Evolutionary conservation across 1,140 invertebrate species (phyloP).

Genomic region (Orchestia grillus): DNA sequence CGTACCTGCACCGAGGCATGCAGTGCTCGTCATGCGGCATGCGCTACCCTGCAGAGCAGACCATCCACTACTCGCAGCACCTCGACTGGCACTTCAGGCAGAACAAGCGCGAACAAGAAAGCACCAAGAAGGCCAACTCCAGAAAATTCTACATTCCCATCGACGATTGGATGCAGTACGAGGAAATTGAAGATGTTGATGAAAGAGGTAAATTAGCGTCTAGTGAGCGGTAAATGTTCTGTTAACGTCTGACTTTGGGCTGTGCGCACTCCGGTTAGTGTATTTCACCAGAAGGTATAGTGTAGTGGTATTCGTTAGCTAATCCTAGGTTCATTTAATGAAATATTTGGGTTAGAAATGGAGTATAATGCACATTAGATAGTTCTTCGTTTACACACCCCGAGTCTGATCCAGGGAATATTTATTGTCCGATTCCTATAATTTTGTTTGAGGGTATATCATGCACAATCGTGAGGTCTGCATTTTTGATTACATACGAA

Average conservation of each 20-base stretch:
- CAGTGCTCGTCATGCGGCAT: constrained; percentile 95
- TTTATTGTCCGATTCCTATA: too few relatives aligned
- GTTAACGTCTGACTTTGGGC: not conserved
- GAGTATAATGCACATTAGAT: too few relatives aligned
- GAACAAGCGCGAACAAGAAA: constrained; percentile 89
- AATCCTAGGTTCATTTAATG: not conserved
- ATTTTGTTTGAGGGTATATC: too few relatives aligned
- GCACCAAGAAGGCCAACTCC: constrained; percentile 84
- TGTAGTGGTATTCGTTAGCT: not conserved
- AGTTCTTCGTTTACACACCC: too few relatives aligned
- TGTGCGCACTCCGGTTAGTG: not conserved
- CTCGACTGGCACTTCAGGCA: constrained; percentile 97
- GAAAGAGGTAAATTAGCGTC: constrained; percentile 79
- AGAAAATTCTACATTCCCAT: constrained; percentile 91
- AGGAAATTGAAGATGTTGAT: constrained; percentile 93
- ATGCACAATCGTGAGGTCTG: too few relatives aligned
- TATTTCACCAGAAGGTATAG: not conserved
- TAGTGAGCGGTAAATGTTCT: not conserved
- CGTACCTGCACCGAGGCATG: constrained; percentile 85
- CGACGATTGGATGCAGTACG: constrained; percentile 93
- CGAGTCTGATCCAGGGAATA: too few relatives aligned
- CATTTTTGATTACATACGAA: too few relatives aligned
- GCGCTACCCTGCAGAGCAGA: constrained; percentile 88
- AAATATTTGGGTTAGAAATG: not conserved
- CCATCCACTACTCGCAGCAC: constrained; percentile 89